Evolutionary conservation across 2,888 invertebrate species (phyloP), one percentile per base, ranked within the genome.

Genomic region (Catocala nupta): DNA sequence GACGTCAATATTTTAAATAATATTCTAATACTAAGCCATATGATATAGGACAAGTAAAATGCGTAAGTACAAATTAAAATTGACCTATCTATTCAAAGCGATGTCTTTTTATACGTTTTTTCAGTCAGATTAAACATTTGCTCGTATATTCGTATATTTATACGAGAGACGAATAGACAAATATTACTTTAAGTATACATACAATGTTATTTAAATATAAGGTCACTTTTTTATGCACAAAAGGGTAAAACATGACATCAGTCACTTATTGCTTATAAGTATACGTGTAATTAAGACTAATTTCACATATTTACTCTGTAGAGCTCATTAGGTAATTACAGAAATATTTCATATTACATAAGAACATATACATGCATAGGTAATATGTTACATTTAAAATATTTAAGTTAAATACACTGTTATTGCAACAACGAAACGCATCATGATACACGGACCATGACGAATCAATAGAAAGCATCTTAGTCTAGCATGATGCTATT

Each of bases 71-170:
- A 47, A 25, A 16, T 47, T 47, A 16, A 9, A 47, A 47, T 47
- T n/a, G 36, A 47, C 11, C 25, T 34, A 59, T 25, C 43, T 5
- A 55, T 63, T 56, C 43, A 6, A 49, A 51, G 47, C 50, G 43
- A 58, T 75, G 72, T 75, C 74, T 75, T 75, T 72, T 66, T 45
- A 12, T 51, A 53, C 12, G 34, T 50, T 16, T 58, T 59, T 59
- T 65, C 59, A 50, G 60, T 65, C 65, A 57, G 60, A 49, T 52
- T 50, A 54, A 55, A 51, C 50, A 44, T 34, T 45, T 36, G n/a
- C 50, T 50, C 36, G 44, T 60, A 25, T 9, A n/a, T n/a, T n/a
- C n/a, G n/a, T n/a, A 43, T 43, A 42, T 16, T 47, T 5, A 48
- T 44, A 42, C 39, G 42, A 44, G 11, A 8, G 9, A 39, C 9